These are phyloP conservation scores for Cactoblastis cactorum DNA, from an alignment of 2,888 invertebrate species.

Conservation along the genomic window DNA sequence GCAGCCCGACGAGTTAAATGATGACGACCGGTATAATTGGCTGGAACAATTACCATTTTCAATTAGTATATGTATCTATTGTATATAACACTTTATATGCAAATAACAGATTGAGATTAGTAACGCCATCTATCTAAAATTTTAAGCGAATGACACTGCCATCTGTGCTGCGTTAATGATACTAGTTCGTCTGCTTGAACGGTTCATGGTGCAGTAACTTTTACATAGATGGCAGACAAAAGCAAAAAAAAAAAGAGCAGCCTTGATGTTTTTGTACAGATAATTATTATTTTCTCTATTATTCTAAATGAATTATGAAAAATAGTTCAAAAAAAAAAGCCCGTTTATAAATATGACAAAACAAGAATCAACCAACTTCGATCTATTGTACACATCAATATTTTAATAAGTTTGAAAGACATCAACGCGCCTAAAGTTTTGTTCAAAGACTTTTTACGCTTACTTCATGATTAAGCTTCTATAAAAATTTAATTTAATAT, in stretches of 20 bases:
- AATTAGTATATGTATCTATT: slow-evolving; percentile 8
- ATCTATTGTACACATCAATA: too few species aligned
- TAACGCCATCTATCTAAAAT: slow-evolving; percentile 36
- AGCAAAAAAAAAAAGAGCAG: too few species aligned
- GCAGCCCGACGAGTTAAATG: slow-evolving; percentile 94
- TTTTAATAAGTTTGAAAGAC: too few species aligned
- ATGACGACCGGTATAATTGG: slow-evolving; percentile 94
- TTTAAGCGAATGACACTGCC: slow-evolving; percentile 35
- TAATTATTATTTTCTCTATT: neutral
- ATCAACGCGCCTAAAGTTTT: neutral
- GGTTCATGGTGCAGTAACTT: slow-evolving; percentile 13
- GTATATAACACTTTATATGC: neutral
- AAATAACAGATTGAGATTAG: neutral
- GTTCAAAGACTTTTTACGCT: too few species aligned
- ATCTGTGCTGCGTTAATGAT: slow-evolving; percentile 27
- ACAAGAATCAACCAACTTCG: too few species aligned
- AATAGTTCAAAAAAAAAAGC: too few species aligned
- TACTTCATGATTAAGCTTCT: too few species aligned
- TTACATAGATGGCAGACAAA: slow-evolving; percentile 44
- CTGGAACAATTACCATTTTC: slow-evolving; percentile 73
- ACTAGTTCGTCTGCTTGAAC: neutral
- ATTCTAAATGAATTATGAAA: too few species aligned
- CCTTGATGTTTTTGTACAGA: neutral
- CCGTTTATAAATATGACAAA: too few species aligned
- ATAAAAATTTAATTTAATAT: neutral